phyloP scores from a whole-genome alignment of 2,888 invertebrate species.

The Synergus itoensis region DNA sequence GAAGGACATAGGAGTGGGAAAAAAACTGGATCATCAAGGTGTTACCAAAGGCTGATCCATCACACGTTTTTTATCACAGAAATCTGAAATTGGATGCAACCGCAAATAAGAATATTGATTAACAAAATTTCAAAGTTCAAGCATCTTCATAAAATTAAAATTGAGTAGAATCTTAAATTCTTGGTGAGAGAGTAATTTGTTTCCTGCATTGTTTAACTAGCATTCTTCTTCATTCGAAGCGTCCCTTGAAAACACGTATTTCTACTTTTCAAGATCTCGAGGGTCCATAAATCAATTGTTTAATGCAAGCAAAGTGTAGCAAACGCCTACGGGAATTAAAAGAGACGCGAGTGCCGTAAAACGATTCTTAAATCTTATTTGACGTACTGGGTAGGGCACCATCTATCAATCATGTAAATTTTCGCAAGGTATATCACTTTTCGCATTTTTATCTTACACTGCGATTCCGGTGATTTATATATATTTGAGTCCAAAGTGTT shows the following conservation, averaged over 20 bases:
- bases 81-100: too few relatives aligned
- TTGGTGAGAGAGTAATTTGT: too few relatives aligned
- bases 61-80: too few relatives aligned
- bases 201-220: neutral
- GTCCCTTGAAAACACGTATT: neutral
- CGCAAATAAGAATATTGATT: too few relatives aligned
- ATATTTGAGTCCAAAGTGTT: neutral
- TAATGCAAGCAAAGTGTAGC: constrained; percentile 64
- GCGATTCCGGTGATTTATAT: neutral
- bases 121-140: too few relatives aligned
- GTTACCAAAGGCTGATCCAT: too few relatives aligned
- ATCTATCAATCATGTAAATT: constrained; percentile 1
- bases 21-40: too few relatives aligned
- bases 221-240: neutral
- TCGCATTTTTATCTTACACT: neutral
- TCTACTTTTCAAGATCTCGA: neutral
- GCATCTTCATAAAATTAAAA: too few relatives aligned
- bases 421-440: neutral
- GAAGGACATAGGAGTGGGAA: too few relatives aligned
- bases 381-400: neutral
- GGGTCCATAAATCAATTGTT: constrained; percentile 62
- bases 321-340: constrained; percentile 61
- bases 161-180: too few relatives aligned
- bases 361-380: constrained; percentile 6
- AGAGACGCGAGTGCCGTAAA: constrained; percentile 26